Evolutionary conservation across 1,140 invertebrate genomes (phyloP), one percentile per base, ranked within the genome.

Genomic region (Pogonomyrmex barbatus): DNA sequence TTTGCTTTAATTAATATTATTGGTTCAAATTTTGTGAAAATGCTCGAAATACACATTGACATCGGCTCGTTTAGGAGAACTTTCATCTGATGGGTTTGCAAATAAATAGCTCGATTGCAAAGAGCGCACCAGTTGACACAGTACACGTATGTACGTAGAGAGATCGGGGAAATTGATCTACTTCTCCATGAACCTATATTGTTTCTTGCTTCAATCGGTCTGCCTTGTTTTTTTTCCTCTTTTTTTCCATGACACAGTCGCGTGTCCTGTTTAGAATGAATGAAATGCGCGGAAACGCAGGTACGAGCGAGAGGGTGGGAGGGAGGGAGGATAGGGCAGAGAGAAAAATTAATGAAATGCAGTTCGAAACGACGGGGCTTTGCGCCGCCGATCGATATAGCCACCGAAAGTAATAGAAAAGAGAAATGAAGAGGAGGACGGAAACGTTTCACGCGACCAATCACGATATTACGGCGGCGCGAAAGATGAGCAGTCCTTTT

Each of bases 311-410:
- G 42, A n/a, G 47, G 65, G 10, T 4, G 42, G 30, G 42, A 24
- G 17, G n/a, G 24, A 24, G 24, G 24, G 24, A 24, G 24, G 24
- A 24, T 24, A 24, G 24, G 24, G 24, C 24, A 50, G 42, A n/a
- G 42, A 10, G 8, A 68, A 68, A 68, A 83, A 83, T 83, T 83
- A 83, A 75, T 83, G 79, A 73, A 83, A 75, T 83, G 68, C 79
- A 83, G 30, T 75, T 62, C 42, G 14, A 73, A 45, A 5, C 50
- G 14, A 24, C 42, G 24, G 52, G 67, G 79, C 36, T 70, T 70
- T 39, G 39, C 62, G 24, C 36, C 24, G 42, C 68, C 24, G 54
- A 75, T 83, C 79, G 79, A 83, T 75, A 30, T 12, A 24, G 39
- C 56, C 67, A 24, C 56, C 33, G 68, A 60, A 47, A 60, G 68